Evolutionary conservation across 35 echinoderm and acorn worm species (phyloP), one percentile per base, ranked within the genome.

Genomic region (Holothuria glaberrima): DNA sequence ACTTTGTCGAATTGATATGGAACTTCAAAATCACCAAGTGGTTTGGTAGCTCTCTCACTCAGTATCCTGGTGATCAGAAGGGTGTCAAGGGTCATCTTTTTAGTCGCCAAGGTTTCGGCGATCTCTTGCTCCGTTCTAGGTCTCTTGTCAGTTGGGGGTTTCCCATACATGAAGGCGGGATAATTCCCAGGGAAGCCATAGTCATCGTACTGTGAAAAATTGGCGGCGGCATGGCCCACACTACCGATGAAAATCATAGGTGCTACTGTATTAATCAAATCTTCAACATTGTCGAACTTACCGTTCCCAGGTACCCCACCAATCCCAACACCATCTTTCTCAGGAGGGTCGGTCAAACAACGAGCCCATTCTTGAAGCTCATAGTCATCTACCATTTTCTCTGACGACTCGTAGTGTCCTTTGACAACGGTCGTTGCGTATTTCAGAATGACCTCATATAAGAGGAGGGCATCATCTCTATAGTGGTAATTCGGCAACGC

Each of bases 281-380:
- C 86, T 27, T 92, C 87, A 34, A 75, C 80, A 25, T 65, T 86
- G 14, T 33, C 68, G 70, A 92, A 92, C 12, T 86, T 67, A n/a
- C 91, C 94, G 48, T 88, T 78, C 34, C 92, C 92, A 24, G 92
- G 95, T 80, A 97, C 92, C 14, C 92, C 95, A 66, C 86, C 41
- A 9, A 94, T 69, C 19, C 85, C 78, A n/a, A 46, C 77, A 13
- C 92, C 92, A 58, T 86, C 82, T 9, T 92, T 78, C 30, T 59
- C 62, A 25, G 74, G 13, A 24, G 77, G 17, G 0, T 67, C 60
- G 29, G 25, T 57, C 41, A 94, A 58, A n/a, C 27, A 57, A 48
- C 82, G 71, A 36, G 82, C 83, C 70, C 82, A 88, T 18, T 75
- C 82, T 68, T 91, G 89, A 20, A 94, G 54, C 59, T 94, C 93